These are phyloP conservation scores for Dysmachus trigonus DNA, from an alignment of 2,888 invertebrate species.

Conservation along the genomic window DNA sequence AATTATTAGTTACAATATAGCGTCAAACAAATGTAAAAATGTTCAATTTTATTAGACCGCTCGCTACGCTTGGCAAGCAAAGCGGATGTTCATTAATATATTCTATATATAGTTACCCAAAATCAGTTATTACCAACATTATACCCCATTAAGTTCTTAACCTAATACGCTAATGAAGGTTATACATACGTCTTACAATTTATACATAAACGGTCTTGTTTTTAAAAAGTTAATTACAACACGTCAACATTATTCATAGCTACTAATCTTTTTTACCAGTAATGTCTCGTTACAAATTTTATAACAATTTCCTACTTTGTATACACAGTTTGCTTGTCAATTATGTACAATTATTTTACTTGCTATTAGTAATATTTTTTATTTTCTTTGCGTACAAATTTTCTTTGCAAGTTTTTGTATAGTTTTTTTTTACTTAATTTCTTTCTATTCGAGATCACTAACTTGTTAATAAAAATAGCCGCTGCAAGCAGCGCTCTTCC, in stretches of 20 bases:
- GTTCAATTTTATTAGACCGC: background rate
- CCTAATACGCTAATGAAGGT: slow-evolving; percentile 4
- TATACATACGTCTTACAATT: slow-evolving; percentile 13
- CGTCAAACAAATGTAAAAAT: slow-evolving; percentile 23
- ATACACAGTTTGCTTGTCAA: slow-evolving; percentile 30
- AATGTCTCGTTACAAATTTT: slow-evolving; percentile 30
- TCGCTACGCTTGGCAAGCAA: background rate
- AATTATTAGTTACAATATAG: slow-evolving; percentile 1
- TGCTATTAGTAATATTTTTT: background rate
- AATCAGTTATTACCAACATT: slow-evolving; percentile 32
- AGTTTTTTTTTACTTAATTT: background rate
- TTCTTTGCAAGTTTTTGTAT: background rate
- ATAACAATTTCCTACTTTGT: slow-evolving; percentile 35
- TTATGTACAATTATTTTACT: background rate
- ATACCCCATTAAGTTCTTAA: slow-evolving; percentile 22
- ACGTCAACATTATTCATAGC: slow-evolving; percentile 11
- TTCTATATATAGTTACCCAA: slow-evolving; percentile 12
- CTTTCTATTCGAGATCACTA: slow-evolving; percentile 7
- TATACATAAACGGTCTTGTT: background rate
- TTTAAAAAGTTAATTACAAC: slow-evolving; percentile 17
- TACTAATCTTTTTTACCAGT: background rate
- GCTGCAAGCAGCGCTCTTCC: background rate
- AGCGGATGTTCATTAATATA: background rate
- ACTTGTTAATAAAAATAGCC: background rate
- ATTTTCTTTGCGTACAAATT: background rate